Base-by-base conservation (phyloP, 2,113 vertebrate genomes). In the Carlito syrichta region DNA sequence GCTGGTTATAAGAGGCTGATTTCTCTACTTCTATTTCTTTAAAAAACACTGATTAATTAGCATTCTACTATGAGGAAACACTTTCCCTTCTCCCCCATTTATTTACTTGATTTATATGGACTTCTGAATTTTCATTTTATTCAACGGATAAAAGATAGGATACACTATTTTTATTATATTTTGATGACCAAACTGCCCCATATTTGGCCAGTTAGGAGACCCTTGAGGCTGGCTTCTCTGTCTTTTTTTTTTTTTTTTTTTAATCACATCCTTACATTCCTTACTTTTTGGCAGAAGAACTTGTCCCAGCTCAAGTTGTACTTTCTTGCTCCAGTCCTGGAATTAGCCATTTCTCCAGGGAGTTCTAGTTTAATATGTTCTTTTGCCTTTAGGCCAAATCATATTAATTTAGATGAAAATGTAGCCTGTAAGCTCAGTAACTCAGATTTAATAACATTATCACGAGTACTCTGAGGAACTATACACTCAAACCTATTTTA, bases 381-480 rank as follows among this genome's bases (percentile, higher is more conserved):
- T 89, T 97, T 94, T 94, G 88, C 69, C 87, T 96, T 78, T 52
- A 77, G 95, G 79, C 79, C 43, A 79, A 90, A 76, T 89, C 45
- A 16, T 54, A 94, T 87, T 63, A 97, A 94, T 92, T 95, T 54
- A 84, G 63, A 84, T 90, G 84, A 96, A 96, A 92, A 89, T 79
- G 48, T 91, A 62, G 69, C n/a, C 84, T 23, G 20, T 63, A 84
- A 79, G 45, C 84, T 93, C 76, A 95, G 77, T 85, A 73, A 86
- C 79, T 54, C 58, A 88, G 40, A 45, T 93, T 92, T 96, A 93
- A 77, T 90, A 92, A 86, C 43, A 52, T 84, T 89, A 52, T 92
- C 79, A 52, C 35, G 50, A 66, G 66, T 7, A 17, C 50, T 82
- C 56, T 4, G 13, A 95, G 76, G 56, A 91, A 76, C 62, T 50